Conservation (phyloP, 2,888 invertebrate genomes). For the Drosophila melanocephala region DNA sequence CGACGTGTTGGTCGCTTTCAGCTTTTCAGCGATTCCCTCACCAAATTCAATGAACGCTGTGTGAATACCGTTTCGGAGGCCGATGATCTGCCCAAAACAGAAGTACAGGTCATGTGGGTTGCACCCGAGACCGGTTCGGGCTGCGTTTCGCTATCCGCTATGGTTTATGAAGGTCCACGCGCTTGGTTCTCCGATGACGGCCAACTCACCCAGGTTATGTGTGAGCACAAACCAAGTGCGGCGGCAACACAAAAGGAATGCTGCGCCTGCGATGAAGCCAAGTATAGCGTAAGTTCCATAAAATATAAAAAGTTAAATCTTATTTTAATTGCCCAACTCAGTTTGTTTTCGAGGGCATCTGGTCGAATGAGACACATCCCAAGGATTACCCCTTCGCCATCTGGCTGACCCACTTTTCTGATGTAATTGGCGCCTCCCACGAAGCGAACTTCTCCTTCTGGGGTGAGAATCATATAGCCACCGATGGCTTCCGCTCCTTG, state of each 20-base stretch:
- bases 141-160: constrained; percentile 95
- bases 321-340: constrained; percentile 75
- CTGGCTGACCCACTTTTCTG: constrained; percentile 98
- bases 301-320: neutral
- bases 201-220: constrained; percentile 91
- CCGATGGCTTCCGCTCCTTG: constrained; percentile 94
- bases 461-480: constrained; percentile 94
- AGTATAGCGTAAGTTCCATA: constrained; percentile 90
- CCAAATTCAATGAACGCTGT: constrained; percentile 92
- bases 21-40: constrained; percentile 87
- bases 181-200: constrained; percentile 97
- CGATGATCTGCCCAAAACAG: constrained; percentile 92
- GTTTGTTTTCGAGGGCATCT: constrained; percentile 96
- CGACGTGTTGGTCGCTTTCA: constrained; percentile 90
- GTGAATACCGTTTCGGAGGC: constrained; percentile 93
- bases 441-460: constrained; percentile 95
- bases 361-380: constrained; percentile 98
- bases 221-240: constrained; percentile 89
- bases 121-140: constrained; percentile 94
- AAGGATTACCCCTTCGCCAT: constrained; percentile 96
- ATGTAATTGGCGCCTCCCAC: constrained; percentile 98
- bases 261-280: constrained; percentile 98
- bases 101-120: constrained; percentile 96
- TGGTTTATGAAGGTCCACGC: constrained; percentile 92
- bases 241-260: constrained; percentile 88